Evolutionary conservation across 2,797 vertebrate species (phyloP).

Genomic region (Sebastes oblongus): DNA sequence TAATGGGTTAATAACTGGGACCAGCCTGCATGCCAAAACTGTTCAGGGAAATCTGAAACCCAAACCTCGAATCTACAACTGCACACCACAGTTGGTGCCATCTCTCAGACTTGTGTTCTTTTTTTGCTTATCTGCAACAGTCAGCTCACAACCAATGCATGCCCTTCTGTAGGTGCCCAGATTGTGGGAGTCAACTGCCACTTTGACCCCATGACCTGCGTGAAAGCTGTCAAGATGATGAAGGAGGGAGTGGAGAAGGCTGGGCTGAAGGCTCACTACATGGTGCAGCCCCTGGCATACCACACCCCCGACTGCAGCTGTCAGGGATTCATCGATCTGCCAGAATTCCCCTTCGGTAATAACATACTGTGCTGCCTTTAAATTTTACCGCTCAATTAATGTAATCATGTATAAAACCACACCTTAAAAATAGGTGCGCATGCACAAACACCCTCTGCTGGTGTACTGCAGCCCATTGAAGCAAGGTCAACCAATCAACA

Average conservation of each 20-base stretch:
- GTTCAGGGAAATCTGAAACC: not conserved
- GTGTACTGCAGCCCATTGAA: not conserved
- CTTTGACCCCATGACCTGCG: slow-evolving; percentile 90
- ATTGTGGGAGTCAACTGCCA: slow-evolving; percentile 96
- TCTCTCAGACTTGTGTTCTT: not conserved
- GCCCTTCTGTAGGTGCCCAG: slow-evolving; percentile 85
- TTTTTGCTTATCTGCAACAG: slow-evolving; percentile 9
- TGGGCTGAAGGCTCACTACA: slow-evolving; percentile 90
- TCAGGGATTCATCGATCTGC: slow-evolving; percentile 96
- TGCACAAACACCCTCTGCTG: not conserved
- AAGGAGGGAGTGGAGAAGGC: slow-evolving; percentile 91
- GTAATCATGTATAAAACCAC: not conserved
- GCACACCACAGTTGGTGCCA: not conserved
- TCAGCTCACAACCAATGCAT: not conserved
- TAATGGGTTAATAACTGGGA: not conserved
- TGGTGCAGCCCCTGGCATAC: slow-evolving; percentile 88
- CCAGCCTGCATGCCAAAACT: not conserved
- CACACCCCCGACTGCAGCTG: slow-evolving; percentile 88
- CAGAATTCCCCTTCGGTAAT: slow-evolving; percentile 93
- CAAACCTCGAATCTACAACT: not conserved
- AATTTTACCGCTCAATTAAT: not conserved
- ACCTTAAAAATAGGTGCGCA: not conserved
- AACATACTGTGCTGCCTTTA: not conserved
- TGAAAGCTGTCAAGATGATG: slow-evolving; percentile 82
- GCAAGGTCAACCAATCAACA: not conserved